A percentile compares a stretch with the other conserved stretches of the same genome.
These are phyloP conservation scores for Gymnobelideus leadbeateri DNA, from an alignment of 2,113 vertebrate genomes.

Conservation along the genomic window DNA sequence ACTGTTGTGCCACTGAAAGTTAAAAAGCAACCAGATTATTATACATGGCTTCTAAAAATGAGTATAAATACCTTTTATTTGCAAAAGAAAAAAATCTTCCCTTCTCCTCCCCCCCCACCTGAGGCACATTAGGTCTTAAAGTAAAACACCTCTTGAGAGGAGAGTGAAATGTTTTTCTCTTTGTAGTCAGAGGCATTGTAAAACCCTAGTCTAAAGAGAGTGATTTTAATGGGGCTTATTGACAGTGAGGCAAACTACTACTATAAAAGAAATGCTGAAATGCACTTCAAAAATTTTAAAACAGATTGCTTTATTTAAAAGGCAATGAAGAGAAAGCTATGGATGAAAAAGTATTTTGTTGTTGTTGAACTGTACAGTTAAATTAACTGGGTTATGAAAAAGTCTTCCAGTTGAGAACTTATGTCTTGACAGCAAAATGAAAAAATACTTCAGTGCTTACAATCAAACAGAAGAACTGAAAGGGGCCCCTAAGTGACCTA, in stretches of 20 bases:
- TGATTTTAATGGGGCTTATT: constrained; percentile 75
- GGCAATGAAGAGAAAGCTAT: constrained; percentile 70
- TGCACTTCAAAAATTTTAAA: constrained; percentile 69
- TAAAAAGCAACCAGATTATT: constrained; percentile 31
- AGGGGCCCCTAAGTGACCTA: not conserved
- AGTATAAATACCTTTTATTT: not conserved
- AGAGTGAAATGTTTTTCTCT: constrained; percentile 58
- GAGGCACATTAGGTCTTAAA: constrained; percentile 39
- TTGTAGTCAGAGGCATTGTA: constrained; percentile 65
- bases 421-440: constrained; percentile 19
- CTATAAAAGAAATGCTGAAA: constrained; percentile 62
- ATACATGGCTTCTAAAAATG: not conserved
- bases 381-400: constrained; percentile 74
- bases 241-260: constrained; percentile 64
- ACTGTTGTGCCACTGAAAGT: not conserved
- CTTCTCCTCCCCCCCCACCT: not conserved
- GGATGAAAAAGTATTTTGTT: constrained; percentile 65
- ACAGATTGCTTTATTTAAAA: constrained; percentile 75
- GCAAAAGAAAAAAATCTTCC: not conserved
- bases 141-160: not conserved
- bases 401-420: constrained; percentile 53
- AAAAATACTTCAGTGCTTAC: constrained; percentile 45
- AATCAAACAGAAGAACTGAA: constrained; percentile 54
- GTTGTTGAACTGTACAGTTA: constrained; percentile 49
- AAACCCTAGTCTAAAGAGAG: constrained; percentile 70